Percentiles rank a stretch among this genome's conserved stretches.
These are phyloP conservation scores for Tiliacea aurago DNA, from an alignment of 2,888 invertebrate species.

Conservation along the genomic window DNA sequence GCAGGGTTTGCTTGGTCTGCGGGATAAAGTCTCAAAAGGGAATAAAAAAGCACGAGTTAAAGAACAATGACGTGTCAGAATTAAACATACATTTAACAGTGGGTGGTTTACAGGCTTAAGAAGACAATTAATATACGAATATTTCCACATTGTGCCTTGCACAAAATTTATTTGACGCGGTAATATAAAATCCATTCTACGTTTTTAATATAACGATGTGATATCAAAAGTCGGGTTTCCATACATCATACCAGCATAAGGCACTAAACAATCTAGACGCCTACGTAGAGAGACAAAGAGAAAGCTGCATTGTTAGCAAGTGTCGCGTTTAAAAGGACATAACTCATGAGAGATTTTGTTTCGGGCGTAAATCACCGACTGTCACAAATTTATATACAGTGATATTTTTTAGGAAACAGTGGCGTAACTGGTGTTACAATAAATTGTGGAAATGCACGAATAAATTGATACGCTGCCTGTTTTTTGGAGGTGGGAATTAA, in stretches of 20 bases:
- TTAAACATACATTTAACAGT: conserved; percentile 29
- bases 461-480: conserved; percentile 47
- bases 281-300: conserved; percentile 74
- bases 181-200: conserved; percentile 31
- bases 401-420: conserved; percentile 69
- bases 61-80: conserved; percentile 15
- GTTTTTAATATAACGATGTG: conserved; percentile 48
- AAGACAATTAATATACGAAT: conserved; percentile 32
- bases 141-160: conserved; percentile 8
- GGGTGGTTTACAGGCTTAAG: conserved; percentile 19
- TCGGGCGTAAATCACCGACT: conserved; percentile 79
- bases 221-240: conserved; percentile 48
- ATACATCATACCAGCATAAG: conserved; percentile 61
- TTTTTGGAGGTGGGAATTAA: conserved; percentile 41
- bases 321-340: conserved; percentile 82
- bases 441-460: conserved; percentile 63
- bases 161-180: conserved; percentile 38
- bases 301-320: conserved; percentile 84
- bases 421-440: conserved; percentile 57
- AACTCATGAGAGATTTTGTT: conserved; percentile 83
- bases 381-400: conserved; percentile 75
- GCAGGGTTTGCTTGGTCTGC: too few relatives aligned
- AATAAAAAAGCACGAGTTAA: background rate
- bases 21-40: background rate
- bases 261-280: conserved; percentile 69